Evolutionary conservation across 35 echinoderm and acorn worm genomes (phyloP), one percentile per base, ranked within the genome.

Genomic region (Holothuria glaberrima): DNA sequence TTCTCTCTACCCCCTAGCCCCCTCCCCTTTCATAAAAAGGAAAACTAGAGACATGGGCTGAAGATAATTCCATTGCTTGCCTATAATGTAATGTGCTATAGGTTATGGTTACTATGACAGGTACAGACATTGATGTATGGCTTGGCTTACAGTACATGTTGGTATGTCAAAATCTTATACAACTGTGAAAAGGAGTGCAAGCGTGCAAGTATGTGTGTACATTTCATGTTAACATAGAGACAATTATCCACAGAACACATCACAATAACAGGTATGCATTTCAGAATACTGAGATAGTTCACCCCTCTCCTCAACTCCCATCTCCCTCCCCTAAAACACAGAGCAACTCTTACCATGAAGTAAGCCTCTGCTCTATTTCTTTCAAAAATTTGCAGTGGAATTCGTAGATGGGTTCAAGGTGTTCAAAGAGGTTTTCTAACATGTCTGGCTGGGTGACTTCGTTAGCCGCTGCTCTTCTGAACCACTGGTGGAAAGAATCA

Each of bases 301-400:
- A 41, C 36, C 36, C 36, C 36, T 41, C 36, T 41, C 36, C 7
- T 2, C 7, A 7, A 41, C 36, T 41, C 36, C 36, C 36, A 4
- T 41, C 2, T 41, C 36, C 36, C 7, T 41, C 36, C 36, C 36
- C 36, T 41, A 4, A 4, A 4, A 7, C 66, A 10, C 21, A 25
- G 12, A 34, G 30, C 33, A 20, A 41, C 27, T 48, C 91, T 95
- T 91, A 99, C 97, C 97, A 99, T 91, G 97, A 95, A 18, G 93
- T 90, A 16, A 99, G 88, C 64, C 97, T 88, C 58, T 94, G 93
- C 86, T 99, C 97, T 5, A 98, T 91, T 63, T 99, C 97, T 65
- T 99, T 99, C 14, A 99, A 82, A 57, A 99, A 99, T 74, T 94
- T 94, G 67, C 93, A 95, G 45, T 95, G 97, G 89, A 99, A 95